Base-by-base conservation (phyloP, 2,797 vertebrate species). In the Enoplosus armatus region DNA sequence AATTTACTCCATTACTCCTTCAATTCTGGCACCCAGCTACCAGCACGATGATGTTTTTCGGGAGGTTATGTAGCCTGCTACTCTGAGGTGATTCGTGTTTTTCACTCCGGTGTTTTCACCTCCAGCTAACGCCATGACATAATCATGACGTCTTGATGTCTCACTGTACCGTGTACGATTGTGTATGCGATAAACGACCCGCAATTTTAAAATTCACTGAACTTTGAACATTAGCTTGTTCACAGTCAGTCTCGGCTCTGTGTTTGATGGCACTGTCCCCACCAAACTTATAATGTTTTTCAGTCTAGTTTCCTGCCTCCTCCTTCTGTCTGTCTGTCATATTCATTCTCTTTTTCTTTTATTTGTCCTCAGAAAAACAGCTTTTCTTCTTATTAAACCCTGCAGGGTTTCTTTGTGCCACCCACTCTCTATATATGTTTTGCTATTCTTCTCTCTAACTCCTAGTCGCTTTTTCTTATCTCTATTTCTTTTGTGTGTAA, bases 321-420 rank as follows among this genome's bases (percentile, higher is more conserved):
- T 45, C 39, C 29, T 48, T 24, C 39, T 33, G 33, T 72, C 39
- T 73, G 51, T 68, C 60, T 50, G 31, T 43, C 54, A 54, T 14
- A 20, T 48, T 3, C 4, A 24, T n/a, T n/a, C n/a, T 50, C 15
- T 37, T 65, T 35, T 54, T 70, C 8, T 60, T 75, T 54, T 48
- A 35, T 75, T 76, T 55, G 12, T 37, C 24, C 9, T 35, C 5
- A 12, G 4, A 24, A 26, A 67, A 62, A 60, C 20, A 12, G n/a
- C 48, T 51, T 29, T 37, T 63, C 56, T 45, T 72, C 54, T 79
- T 75, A 83, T 75, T 75, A 69, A 72, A 75, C 50, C 53, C 81
- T 54, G 35, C 59, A 78, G 67, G 67, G 54, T 51, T 64, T 61
- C 48, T 53, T 45, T 69, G 41, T 70, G 54, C 71, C 55, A 35